Percentiles rank a stretch among this genome's conserved stretches.
These are phyloP conservation scores for Hypanus sabinus DNA, from an alignment of 2,113 vertebrate species.

Conservation along the genomic window DNA sequence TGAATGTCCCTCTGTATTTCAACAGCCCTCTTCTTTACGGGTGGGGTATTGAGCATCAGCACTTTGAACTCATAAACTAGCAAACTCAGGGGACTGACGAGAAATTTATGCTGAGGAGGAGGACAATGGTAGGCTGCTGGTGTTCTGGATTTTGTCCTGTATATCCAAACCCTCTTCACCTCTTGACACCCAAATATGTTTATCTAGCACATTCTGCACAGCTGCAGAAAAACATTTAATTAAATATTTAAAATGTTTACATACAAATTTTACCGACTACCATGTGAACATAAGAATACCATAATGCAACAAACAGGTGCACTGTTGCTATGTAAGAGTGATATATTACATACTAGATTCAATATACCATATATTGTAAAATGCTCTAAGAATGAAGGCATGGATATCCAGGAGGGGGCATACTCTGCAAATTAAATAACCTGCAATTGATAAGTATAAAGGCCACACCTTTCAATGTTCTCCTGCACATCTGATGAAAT, in stretches of 20 bases:
- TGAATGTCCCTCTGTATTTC: too few relatives aligned
- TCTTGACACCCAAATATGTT: background rate
- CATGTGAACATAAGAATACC: background rate
- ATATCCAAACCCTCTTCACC: background rate
- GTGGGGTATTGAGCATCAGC: too few relatives aligned
- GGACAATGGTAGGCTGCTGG: background rate
- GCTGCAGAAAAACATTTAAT: background rate
- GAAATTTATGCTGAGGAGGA: too few relatives aligned
- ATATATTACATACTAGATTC: background rate
- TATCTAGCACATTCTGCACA: background rate
- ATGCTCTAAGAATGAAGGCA: too few relatives aligned
- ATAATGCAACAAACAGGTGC: background rate
- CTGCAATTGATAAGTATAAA: background rate
- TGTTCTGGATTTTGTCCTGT: background rate
- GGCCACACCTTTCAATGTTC: too few relatives aligned
- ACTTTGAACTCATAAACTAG: too few relatives aligned
- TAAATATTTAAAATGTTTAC: background rate
- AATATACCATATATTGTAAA: background rate
- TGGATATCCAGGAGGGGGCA: background rate
- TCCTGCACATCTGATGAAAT: too few relatives aligned
- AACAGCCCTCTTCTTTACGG: too few relatives aligned
- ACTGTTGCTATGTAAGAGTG: background rate
- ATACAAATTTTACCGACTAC: background rate
- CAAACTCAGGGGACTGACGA: too few relatives aligned
- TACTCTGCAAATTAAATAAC: background rate